phyloP scores from a whole-genome alignment of 2,888 invertebrate genomes.

The Drosophila macrothrix region DNA sequence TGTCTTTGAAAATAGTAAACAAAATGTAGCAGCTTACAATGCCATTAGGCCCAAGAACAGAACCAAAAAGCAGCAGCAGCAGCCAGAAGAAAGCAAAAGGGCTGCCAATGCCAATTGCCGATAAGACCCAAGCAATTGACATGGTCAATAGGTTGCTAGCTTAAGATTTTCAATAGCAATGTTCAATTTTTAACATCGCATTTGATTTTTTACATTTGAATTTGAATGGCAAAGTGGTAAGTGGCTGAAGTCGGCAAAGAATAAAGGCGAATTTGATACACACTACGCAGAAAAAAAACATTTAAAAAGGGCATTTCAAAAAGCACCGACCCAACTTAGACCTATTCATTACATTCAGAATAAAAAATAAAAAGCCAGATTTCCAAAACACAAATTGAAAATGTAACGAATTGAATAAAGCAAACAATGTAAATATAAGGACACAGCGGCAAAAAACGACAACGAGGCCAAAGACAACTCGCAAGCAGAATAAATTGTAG shows the following conservation, averaged over 20 bases:
- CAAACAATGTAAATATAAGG: slow-evolving; percentile 61
- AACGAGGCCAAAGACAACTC: slow-evolving; percentile 27
- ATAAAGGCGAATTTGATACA: neutral
- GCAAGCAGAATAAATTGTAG: slow-evolving; percentile 68
- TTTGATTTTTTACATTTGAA: slow-evolving; percentile 34
- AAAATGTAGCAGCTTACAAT: slow-evolving; percentile 72
- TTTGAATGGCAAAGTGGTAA: slow-evolving; percentile 30
- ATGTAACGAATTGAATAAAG: slow-evolving; percentile 51
- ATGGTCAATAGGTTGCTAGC: slow-evolving; percentile 56
- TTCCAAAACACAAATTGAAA: slow-evolving; percentile 56
- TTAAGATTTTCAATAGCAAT: slow-evolving; percentile 47
- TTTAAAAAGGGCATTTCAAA: slow-evolving; percentile 22
- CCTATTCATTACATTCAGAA: slow-evolving; percentile 21
- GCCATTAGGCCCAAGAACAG: slow-evolving; percentile 64
- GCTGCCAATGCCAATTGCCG: slow-evolving; percentile 44
- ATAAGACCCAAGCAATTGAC: slow-evolving; percentile 60
- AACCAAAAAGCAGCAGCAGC: neutral
- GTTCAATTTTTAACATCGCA: slow-evolving; percentile 32
- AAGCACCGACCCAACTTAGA: neutral
- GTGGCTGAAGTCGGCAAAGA: neutral
- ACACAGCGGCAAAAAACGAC: slow-evolving; percentile 21
- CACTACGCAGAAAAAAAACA: neutral
- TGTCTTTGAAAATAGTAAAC: slow-evolving; percentile 58
- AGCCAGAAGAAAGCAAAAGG: slow-evolving; percentile 17
- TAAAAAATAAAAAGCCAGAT: slow-evolving; percentile 12